Percentiles rank a stretch among this genome's conserved stretches.
Conservation (phyloP, 2,797 vertebrate species). For the Poecile montanus region DNA sequence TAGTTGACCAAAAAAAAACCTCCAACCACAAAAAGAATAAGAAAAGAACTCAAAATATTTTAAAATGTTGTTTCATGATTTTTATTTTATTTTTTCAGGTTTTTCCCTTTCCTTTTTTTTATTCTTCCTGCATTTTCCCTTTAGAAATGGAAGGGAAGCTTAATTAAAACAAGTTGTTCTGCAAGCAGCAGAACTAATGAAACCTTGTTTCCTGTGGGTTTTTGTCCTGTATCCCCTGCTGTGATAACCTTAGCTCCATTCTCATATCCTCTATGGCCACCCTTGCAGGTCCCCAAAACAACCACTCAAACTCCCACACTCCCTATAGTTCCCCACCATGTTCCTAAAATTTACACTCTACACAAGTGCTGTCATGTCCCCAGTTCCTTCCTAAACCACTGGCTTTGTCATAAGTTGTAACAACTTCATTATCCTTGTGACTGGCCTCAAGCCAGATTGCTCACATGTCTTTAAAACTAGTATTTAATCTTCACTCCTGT, state of each 20-base stretch:
- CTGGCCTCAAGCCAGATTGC: neutral
- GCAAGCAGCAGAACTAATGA: slow-evolving; percentile 24
- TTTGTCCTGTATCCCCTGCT: slow-evolving; percentile 26
- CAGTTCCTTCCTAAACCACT: neutral
- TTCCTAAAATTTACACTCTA: neutral
- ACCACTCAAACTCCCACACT: neutral
- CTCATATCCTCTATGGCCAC: neutral
- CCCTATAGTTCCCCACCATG: neutral
- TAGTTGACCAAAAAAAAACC: neutral
- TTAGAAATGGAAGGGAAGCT: slow-evolving; percentile 47
- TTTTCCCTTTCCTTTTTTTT: slow-evolving; percentile 50
- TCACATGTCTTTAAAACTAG: neutral
- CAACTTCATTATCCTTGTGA: slow-evolving; percentile 8
- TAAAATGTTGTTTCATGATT: neutral
- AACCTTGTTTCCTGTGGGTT: slow-evolving; percentile 51
- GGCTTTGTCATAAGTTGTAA: neutral
- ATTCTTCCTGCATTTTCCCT: slow-evolving; percentile 32
- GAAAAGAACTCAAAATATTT: neutral
- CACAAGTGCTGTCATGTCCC: neutral
- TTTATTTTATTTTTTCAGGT: slow-evolving; percentile 62
- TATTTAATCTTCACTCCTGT: neutral
- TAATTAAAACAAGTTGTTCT: slow-evolving; percentile 64
- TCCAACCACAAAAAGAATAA: neutral
- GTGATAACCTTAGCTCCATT: slow-evolving; percentile 32
- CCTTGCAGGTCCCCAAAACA: neutral